A percentile compares a stretch with the other conserved stretches of the same genome.
Conservation (phyloP, 53 echinoderm and acorn worm species). For the Luidia sarsii region DNA sequence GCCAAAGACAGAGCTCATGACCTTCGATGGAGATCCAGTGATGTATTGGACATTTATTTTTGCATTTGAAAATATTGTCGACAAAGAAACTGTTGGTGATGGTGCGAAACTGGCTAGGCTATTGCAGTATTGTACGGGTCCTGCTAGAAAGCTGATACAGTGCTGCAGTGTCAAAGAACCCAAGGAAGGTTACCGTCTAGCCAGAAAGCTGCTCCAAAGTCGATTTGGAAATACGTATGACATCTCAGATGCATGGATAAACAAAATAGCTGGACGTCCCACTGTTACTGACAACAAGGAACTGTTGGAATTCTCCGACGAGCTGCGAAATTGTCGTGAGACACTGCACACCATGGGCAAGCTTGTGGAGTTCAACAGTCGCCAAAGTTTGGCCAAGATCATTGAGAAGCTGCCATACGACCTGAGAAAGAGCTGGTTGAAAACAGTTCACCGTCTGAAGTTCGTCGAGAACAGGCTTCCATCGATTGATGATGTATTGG, state of each 20-base stretch:
- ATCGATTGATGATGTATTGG: slow-evolving; percentile 28
- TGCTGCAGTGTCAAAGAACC: slow-evolving; percentile 34
- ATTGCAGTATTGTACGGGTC: slow-evolving; percentile 30
- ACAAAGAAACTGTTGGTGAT: slow-evolving; percentile 14
- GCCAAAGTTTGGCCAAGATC: background rate
- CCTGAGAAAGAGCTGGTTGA: slow-evolving; percentile 40
- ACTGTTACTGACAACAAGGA: slow-evolving; percentile 15
- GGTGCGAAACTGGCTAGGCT: slow-evolving; percentile 28
- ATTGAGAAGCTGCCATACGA: slow-evolving; percentile 39
- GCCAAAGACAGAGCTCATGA: slow-evolving; percentile 32
- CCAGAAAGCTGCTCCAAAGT: slow-evolving; percentile 19
- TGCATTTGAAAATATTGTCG: slow-evolving; percentile 28
- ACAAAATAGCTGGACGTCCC: slow-evolving; percentile 42
- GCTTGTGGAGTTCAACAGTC: slow-evolving; percentile 32
- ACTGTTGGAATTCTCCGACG: slow-evolving; percentile 47
- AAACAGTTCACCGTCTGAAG: slow-evolving; percentile 7
- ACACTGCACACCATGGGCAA: slow-evolving; percentile 44
- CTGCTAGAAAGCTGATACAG: slow-evolving; percentile 32
- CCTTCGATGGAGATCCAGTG: slow-evolving; percentile 35
- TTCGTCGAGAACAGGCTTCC: slow-evolving; percentile 4
- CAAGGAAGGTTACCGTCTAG: slow-evolving; percentile 18
- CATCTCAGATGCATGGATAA: slow-evolving; percentile 59
- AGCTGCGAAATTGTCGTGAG: slow-evolving; percentile 52
- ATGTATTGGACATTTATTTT: slow-evolving; percentile 39
- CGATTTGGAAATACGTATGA: slow-evolving; percentile 38